These are phyloP conservation scores for Drosophila nigricruria DNA, from an alignment of 2,888 invertebrate species.

Conservation along the genomic window DNA sequence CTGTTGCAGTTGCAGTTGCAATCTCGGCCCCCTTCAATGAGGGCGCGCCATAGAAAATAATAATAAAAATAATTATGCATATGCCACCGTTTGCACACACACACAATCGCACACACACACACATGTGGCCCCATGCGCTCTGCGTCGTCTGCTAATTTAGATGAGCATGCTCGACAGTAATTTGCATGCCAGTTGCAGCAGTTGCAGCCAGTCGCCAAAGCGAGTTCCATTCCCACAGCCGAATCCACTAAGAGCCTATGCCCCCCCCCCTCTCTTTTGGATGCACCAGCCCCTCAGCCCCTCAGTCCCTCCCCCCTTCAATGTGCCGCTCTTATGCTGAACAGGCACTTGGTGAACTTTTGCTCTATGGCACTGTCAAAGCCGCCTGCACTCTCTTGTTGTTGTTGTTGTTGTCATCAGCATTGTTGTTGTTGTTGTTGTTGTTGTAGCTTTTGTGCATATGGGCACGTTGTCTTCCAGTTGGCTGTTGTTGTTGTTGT, in stretches of 20 bases:
- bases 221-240: constrained; percentile 37
- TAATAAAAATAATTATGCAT: constrained; percentile 80
- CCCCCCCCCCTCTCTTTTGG: background rate
- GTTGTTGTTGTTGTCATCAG: constrained; percentile 25
- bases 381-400: constrained; percentile 62
- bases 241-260: constrained; percentile 15
- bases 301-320: background rate
- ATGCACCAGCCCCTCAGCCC: background rate
- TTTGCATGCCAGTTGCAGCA: constrained; percentile 78
- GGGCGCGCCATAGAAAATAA: constrained; percentile 68
- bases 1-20: constrained; percentile 28
- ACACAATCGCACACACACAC: background rate
- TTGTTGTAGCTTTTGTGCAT: constrained; percentile 63
- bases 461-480: constrained; percentile 66
- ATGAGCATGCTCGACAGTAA: constrained; percentile 79
- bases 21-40: constrained; percentile 46
- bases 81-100: constrained; percentile 62
- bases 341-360: constrained; percentile 37
- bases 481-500: constrained; percentile 33
- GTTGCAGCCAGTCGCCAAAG: constrained; percentile 36
- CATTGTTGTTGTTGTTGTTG: constrained; percentile 31
- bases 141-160: constrained; percentile 68
- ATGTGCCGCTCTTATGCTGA: background rate
- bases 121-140: constrained; percentile 3
- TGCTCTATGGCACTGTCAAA: constrained; percentile 57